Conservation (phyloP, 2,888 invertebrate species). For the Heliconius erato region DNA sequence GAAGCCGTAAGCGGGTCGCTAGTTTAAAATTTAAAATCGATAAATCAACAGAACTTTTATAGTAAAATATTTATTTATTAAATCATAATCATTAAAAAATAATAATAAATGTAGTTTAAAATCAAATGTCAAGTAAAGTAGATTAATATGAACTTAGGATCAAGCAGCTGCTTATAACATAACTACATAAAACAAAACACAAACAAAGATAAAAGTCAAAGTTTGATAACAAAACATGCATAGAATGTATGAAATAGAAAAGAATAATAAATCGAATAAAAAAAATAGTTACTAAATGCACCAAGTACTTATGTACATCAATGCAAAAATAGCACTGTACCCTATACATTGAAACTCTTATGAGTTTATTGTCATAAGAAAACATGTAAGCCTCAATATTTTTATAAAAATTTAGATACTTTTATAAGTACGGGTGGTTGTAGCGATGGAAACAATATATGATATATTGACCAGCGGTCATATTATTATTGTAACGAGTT, state of each 20-base stretch:
- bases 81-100: not conserved
- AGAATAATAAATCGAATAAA: no score
- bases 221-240: not conserved
- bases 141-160: not conserved
- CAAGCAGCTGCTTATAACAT: not conserved
- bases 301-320: not conserved
- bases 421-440: constrained; percentile 3
- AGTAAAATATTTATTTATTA: not conserved
- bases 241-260: not conserved
- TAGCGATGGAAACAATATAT: not conserved
- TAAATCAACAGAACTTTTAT: not conserved
- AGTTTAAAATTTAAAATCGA: not conserved
- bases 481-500: not conserved
- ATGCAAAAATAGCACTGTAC: not conserved
- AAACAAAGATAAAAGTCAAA: not conserved
- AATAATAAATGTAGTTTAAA: not conserved
- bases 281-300: not conserved
- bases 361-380: not conserved
- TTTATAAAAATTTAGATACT: not conserved
- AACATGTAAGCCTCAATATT: not conserved
- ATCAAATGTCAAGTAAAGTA: not conserved
- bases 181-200: not conserved
- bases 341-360: not conserved
- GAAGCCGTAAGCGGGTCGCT: no score
- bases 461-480: not conserved